phyloP scores from a whole-genome alignment of 2,113 vertebrate genomes.

The Dolichotis patagonum region DNA sequence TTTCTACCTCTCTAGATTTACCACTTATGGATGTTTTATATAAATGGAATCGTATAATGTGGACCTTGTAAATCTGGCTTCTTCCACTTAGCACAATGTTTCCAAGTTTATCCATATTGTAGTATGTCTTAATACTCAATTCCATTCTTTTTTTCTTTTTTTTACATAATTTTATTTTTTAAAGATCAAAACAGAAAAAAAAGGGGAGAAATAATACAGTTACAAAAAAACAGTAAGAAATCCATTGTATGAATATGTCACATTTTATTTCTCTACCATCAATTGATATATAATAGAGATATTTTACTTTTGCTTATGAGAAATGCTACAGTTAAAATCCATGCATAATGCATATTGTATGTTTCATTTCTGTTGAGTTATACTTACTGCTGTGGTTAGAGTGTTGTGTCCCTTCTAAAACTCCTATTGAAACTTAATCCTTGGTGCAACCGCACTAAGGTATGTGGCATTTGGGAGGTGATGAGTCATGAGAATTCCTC shows the following conservation, averaged over 20 bases:
- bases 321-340: neutral
- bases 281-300: slow-evolving; percentile 4
- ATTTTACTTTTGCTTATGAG: neutral
- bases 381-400: neutral
- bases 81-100: neutral
- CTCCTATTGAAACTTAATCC: neutral
- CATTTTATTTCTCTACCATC: neutral
- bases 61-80: neutral
- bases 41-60: neutral
- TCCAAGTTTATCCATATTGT: neutral
- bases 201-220: no score
- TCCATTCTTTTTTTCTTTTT: neutral
- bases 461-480: neutral
- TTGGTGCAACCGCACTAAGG: neutral
- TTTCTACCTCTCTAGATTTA: neutral
- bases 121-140: neutral
- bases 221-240: no score
- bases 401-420: neutral
- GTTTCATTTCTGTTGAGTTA: neutral
- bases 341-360: neutral
- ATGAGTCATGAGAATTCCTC: neutral
- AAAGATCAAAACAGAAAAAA: no score
- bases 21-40: neutral
- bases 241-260: neutral
- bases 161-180: no score